Evolutionary conservation across 1,140 invertebrate genomes (phyloP).

Genomic region (Pseudomyrmex flavicornis): DNA sequence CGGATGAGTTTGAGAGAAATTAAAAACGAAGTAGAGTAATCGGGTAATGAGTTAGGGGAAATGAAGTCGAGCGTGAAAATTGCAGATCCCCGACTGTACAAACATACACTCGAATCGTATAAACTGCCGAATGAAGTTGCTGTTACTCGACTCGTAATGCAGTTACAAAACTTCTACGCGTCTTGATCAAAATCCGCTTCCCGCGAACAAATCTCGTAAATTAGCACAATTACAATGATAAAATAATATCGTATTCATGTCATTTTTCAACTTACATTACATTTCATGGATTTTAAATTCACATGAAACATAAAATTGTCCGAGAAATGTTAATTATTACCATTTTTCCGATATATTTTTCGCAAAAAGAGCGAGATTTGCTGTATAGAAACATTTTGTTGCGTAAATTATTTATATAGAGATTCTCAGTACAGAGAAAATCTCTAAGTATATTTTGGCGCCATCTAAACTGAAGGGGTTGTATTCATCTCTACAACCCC

Average conservation of each 20-base stretch:
- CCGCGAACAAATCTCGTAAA: constrained; percentile 28
- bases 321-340: not conserved
- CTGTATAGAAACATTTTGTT: not conserved
- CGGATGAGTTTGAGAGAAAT: constrained; percentile 60
- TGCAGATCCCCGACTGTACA: not conserved
- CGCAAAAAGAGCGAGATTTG: not conserved
- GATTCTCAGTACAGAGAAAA: not conserved
- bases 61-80: constrained; percentile 20
- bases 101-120: constrained; percentile 17
- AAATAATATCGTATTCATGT: constrained; percentile 3
- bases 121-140: constrained; percentile 9
- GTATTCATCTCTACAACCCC: constrained; percentile 63
- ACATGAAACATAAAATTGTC: not conserved
- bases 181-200: constrained; percentile 26
- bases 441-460: constrained; percentile 50
- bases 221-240: constrained; percentile 37
- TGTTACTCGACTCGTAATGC: constrained; percentile 38
- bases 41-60: constrained; percentile 13
- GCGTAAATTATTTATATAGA: too few species aligned
- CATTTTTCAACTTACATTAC: not conserved
- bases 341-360: not conserved
- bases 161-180: constrained; percentile 42
- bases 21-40: constrained; percentile 49
- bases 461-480: constrained; percentile 57
- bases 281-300: too few species aligned